Conservation (phyloP, 2,113 vertebrate genomes). For the Scalopus aquaticus region DNA sequence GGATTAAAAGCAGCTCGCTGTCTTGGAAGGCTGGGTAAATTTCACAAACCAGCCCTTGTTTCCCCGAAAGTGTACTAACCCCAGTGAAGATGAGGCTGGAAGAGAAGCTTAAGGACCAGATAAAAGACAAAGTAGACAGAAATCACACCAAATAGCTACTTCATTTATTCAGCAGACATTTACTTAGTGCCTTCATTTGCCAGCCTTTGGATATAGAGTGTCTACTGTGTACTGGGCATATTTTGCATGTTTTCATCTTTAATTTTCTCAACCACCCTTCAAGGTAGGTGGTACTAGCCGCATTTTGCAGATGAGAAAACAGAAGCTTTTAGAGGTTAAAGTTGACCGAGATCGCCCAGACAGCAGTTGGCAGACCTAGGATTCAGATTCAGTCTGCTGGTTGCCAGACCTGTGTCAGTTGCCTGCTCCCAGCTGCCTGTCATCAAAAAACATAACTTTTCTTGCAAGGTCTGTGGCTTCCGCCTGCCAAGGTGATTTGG, state of each 20-base stretch:
- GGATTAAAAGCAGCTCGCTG: background rate
- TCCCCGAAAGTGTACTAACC: background rate
- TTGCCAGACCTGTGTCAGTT: background rate
- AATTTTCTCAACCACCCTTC: constrained; percentile 23
- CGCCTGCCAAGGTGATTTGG: background rate
- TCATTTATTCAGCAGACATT: constrained; percentile 59
- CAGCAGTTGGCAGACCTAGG: background rate
- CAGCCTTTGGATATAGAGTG: background rate
- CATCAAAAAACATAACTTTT: background rate
- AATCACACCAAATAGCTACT: constrained; percentile 15
- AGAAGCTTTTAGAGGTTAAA: constrained; percentile 5
- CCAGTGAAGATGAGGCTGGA: background rate
- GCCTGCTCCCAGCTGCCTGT: background rate
- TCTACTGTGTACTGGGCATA: background rate
- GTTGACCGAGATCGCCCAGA: background rate
- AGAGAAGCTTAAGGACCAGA: background rate
- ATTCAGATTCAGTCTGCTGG: background rate
- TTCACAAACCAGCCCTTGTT: background rate
- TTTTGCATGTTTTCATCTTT: background rate
- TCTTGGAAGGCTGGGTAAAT: background rate
- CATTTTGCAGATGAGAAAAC: constrained; percentile 24
- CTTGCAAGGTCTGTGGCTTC: background rate
- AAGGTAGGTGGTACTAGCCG: background rate
- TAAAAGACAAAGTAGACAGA: background rate
- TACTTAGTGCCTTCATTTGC: background rate